Base-by-base conservation (phyloP, 1,140 invertebrate genomes). In the Planococcus citri region DNA sequence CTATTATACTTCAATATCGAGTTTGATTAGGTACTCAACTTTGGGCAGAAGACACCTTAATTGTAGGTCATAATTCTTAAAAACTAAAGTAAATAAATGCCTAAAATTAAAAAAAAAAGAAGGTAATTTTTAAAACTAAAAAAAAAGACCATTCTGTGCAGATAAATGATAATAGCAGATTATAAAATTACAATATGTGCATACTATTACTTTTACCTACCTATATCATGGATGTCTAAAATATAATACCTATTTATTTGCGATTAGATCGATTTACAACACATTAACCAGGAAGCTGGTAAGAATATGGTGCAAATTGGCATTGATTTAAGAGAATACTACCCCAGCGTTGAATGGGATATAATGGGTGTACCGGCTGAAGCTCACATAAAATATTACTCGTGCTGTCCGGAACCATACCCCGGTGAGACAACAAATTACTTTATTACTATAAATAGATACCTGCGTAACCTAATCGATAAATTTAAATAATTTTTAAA, bases 281-380 rank as follows among this genome's bases (percentile, higher is more conserved):
- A 95, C 78, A 91, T 93, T 70, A 91, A 91, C 77, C 90, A 93
- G 78, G 85, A 87, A 75, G 81, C 83, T 64, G 89, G 87, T 0
- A 85, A 88, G 73, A 87, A 91, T 79, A 86, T 85, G 73, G 91
- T 95, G 1, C 85, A 91, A 73, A 83, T 94, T 8, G 94, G 93
- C 61, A 96, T 95, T 72, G 92, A 95, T 79, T 81, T 96, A n/a
- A 82, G 87, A 14, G 92, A 96, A 75, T 96, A 95, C 77, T 96
- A 96, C 80, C 92, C 92, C 0, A 95, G 91, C 72, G 94, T 98
- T 0, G 95, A 98, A 78, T 98, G 96, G 96, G 96, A 98, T 77
- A 94, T 98, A 71, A 83, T 99, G 10, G 87, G 88, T 14, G 95
- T 98, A 0, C 87, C 91, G 41, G 89, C 96, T 64, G 86, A 95